Percentiles rank a stretch among this genome's conserved stretches.
Conservation (phyloP, 2,888 invertebrate species). For the Dysmachus trigonus region DNA sequence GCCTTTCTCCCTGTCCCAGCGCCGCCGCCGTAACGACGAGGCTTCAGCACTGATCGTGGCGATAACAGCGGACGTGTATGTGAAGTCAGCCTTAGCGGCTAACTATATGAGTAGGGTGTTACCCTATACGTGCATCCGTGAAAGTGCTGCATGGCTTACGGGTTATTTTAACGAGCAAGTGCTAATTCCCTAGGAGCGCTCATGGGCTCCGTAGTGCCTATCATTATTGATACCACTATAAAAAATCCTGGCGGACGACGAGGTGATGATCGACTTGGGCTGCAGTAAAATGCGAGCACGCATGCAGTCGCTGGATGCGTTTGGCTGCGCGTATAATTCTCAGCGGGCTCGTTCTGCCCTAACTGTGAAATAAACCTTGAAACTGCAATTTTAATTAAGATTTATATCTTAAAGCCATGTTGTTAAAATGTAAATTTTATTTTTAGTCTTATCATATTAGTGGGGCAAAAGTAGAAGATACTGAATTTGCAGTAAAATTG, state of each 20-base stretch:
- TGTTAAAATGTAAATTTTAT: constrained; percentile 54
- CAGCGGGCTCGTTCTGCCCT: constrained; percentile 27
- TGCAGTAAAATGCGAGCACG: constrained; percentile 5
- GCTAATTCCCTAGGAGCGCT: neutral
- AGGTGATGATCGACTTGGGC: neutral
- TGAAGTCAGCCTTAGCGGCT: neutral
- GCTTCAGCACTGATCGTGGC: constrained; percentile 3
- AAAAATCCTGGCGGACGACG: neutral
- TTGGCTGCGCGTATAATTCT: neutral
- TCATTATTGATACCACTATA: constrained; percentile 28
- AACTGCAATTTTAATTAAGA: constrained; percentile 54
- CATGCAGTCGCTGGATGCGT: neutral
- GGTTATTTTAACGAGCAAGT: constrained; percentile 2
- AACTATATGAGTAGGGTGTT: neutral
- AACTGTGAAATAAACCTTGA: constrained; percentile 46
- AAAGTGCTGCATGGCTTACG: neutral
- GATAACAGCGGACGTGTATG: neutral
- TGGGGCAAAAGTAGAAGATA: neutral
- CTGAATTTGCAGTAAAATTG: neutral
- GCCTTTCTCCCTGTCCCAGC: neutral
- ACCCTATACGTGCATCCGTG: neutral
- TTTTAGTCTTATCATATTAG: constrained; percentile 43
- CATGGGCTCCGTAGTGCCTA: neutral
- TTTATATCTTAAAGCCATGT: constrained; percentile 54
- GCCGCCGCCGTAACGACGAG: neutral